Base-by-base conservation (phyloP, 30 jellyfish, hydroid and myxozoan species). In the Turritopsis dohrnii region DNA sequence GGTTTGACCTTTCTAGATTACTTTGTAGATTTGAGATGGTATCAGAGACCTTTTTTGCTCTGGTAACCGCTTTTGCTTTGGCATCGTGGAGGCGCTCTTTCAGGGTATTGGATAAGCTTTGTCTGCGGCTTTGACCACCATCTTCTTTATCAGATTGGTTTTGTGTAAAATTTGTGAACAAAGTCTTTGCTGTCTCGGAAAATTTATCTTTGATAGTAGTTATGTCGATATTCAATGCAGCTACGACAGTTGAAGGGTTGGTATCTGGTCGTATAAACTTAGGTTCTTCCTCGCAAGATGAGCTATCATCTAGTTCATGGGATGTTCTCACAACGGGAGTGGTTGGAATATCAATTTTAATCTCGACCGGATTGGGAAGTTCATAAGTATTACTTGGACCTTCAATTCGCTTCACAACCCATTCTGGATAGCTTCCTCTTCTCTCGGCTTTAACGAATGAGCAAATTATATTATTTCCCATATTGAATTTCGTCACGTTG, bases 391-490 rank as follows among this genome's bases (percentile, higher is more conserved):
- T 0, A 69, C 9, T 21, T n/a, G 30, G 16, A 69, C 17, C 16
- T 16, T 69, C 77, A 69, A n/a, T 9, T 1, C 77, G 77, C 8
- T 27, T 69, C 30, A 69, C 77, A 27, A 69, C 30, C 77, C 77
- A 69, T 21, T 69, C 30, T 69, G 77, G 77, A 69, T 8, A 16
- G 9, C 30, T 19, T 9, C 77, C 77, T 69, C 22, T 23, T 41
- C 9, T 41, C 19, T 69, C 77, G 30, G 77, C 30, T 69, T 16
- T 16, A 23, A 69, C 77, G 31, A 23, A 69, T 8, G 77, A n/a
- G 22, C 77, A 69, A 9, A 69, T n/a, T 69, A 69, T 69, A 69
- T 27, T 19, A 27, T 69, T 69, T 69, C 77, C 77, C 9, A 69
- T 69, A 27, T 69, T 69, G 30, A 69, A 69, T 27, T 69, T 69